Evolutionary conservation across 2,888 invertebrate genomes (phyloP), one percentile per base, ranked within the genome.

Genomic region (Vandiemenella viatica): DNA sequence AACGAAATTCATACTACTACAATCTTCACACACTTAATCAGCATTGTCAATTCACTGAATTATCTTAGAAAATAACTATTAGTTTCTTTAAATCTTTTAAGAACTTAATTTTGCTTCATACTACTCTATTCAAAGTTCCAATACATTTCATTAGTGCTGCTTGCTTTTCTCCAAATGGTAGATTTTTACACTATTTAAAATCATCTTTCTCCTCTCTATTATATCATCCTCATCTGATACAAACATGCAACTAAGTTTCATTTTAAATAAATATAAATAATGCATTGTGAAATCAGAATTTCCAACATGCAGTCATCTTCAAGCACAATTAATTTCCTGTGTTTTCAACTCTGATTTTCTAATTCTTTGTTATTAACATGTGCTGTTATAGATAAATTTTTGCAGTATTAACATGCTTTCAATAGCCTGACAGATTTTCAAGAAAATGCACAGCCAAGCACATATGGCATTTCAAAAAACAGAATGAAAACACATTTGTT

Each of bases 321-420:
- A 47, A n/a, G 46, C 40, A 42, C 40, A 42, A 26, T 23, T 41
- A 47, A 47, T 40, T 47, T 16, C 32, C 20, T 47, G 17, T 42
- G n/a, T 40, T 17, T 46, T 46, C 26, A 32, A 4, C n/a, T 32
- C 10, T 32, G n/a, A 13, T 32, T 32, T 32, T 32, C 10, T n/a
- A 13, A 32, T 32, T 32, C 32, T 32, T 13, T 32, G 32, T 32
- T 13, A 32, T n/a, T n/a, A n/a, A 32, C n/a, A 32, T 32, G n/a
- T 13, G 32, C 10, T 32, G n/a, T n/a, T 32, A n/a, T 32, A 13
- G 10, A 32, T 23, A 40, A 40, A 46, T 46, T 22, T 23, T 41
- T 46, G 40, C 46, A 46, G 42, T 50, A 46, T 50, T 46, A 42
- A 50, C 37, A 42, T 43, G 50, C 50, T 50, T 50, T 38, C 42